Conservation (phyloP, 2,888 invertebrate genomes). For the Nemoura dubitans region DNA sequence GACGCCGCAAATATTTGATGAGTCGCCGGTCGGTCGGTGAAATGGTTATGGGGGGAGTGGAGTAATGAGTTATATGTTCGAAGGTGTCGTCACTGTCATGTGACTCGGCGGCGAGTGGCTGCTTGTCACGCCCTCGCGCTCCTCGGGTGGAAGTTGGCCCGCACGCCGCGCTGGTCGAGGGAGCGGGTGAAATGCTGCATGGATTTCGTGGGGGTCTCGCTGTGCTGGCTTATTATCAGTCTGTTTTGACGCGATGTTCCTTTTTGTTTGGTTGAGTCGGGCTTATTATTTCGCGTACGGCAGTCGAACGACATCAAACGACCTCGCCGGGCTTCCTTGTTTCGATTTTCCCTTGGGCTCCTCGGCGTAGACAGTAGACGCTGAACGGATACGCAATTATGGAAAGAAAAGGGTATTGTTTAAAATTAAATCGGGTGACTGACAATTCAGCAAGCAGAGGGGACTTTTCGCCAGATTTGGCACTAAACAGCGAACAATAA, state of each 20-base stretch:
- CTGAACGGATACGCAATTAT: neutral
- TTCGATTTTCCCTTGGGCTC: neutral
- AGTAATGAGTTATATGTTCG: conserved; percentile 13
- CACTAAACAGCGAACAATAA: neutral
- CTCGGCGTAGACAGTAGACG: neutral
- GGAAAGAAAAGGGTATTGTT: neutral
- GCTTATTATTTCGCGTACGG: neutral
- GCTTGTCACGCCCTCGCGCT: neutral
- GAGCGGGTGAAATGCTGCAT: neutral
- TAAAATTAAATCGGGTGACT: neutral
- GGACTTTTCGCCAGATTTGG: neutral
- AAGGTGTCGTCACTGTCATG: neutral
- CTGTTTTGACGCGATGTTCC: neutral
- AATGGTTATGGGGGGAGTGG: neutral
- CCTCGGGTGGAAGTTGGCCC: neutral
- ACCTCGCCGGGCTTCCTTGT: no score
- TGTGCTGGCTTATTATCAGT: neutral
- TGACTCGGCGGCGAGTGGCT: neutral
- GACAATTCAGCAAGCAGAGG: neutral
- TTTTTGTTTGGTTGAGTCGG: neutral
- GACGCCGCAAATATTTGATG: conserved; percentile 17
- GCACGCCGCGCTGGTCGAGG: neutral
- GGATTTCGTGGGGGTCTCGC: neutral
- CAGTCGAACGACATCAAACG: neutral
- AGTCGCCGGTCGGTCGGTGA: neutral